A percentile compares a stretch with the other conserved stretches of the same genome.
Evolutionary conservation across 2,797 vertebrate species (phyloP).

Genomic region (Odontamblyopus lacepedii): DNA sequence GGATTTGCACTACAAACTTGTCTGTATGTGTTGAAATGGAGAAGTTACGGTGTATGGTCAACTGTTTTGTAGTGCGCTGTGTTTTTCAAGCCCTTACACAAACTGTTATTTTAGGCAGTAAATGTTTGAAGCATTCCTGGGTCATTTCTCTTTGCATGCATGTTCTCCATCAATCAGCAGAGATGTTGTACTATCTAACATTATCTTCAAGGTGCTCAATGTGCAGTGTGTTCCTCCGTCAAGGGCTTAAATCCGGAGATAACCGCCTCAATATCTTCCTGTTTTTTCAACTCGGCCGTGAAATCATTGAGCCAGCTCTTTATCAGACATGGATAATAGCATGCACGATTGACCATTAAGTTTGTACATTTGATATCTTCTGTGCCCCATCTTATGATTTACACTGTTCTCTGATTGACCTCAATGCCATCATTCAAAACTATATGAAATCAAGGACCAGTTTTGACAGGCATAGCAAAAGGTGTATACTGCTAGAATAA

Average conservation of each 20-base stretch:
- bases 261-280: conserved; percentile 19
- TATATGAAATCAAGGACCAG: conserved; percentile 41
- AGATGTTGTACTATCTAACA: conserved; percentile 35
- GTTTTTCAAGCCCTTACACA: background rate
- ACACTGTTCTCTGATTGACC: conserved; percentile 4
- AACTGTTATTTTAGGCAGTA: conserved; percentile 20
- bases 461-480: background rate
- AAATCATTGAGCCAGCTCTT: conserved; percentile 41
- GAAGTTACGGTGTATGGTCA: background rate
- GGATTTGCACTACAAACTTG: too few species aligned
- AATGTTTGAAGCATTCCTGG: conserved; percentile 18
- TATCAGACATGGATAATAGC: conserved; percentile 33
- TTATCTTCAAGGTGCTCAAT: conserved; percentile 48
- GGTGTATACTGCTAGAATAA: background rate
- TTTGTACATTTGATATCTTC: conserved; percentile 21
- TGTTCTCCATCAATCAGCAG: conserved; percentile 20
- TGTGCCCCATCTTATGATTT: conserved; percentile 15
- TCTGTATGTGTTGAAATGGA: too few species aligned
- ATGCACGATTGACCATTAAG: conserved; percentile 40
- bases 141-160: background rate
- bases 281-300: conserved; percentile 33
- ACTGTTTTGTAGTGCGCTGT: background rate
- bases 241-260: conserved; percentile 45
- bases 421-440: conserved; percentile 31
- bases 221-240: conserved; percentile 48